Percentiles rank a stretch among this genome's conserved stretches.
phyloP scores from a whole-genome alignment of 2,113 vertebrate genomes.

The Microcebus murinus region DNA sequence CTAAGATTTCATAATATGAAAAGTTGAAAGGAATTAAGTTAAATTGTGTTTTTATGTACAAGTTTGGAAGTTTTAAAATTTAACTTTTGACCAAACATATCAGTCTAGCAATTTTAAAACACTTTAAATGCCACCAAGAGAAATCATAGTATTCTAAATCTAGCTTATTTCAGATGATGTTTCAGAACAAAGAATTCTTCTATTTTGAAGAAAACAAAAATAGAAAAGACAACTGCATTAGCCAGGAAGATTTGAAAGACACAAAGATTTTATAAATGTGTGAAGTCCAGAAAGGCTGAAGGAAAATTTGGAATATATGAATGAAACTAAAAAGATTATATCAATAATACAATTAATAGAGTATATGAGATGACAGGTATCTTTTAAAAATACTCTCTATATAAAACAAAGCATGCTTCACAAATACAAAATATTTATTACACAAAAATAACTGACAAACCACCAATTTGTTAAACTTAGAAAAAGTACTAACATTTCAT shows the following conservation, averaged over 20 bases:
- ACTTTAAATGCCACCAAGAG: background rate
- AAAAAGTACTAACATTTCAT: constrained; percentile 62
- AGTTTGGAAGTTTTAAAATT: constrained; percentile 21
- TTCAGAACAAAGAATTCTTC: constrained; percentile 20
- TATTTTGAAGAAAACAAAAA: constrained; percentile 25
- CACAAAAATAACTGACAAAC: constrained; percentile 64
- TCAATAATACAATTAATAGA: constrained; percentile 8
- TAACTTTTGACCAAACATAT: background rate
- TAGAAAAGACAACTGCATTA: constrained; percentile 57
- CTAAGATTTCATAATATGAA: constrained; percentile 48
- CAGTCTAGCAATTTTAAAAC: background rate
- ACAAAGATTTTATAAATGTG: constrained; percentile 59
- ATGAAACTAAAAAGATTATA: constrained; percentile 29
- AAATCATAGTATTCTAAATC: constrained; percentile 2
- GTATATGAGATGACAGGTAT: background rate
- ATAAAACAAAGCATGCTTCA: constrained; percentile 75
- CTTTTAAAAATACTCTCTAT: constrained; percentile 62
- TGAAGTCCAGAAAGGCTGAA: constrained; percentile 30
- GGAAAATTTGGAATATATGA: constrained; percentile 29
- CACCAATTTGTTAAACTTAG: constrained; percentile 59
- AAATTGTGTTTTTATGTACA: constrained; percentile 37
- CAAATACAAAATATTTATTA: constrained; percentile 73
- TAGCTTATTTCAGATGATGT: background rate
- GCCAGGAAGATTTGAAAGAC: constrained; percentile 38
- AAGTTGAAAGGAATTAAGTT: constrained; percentile 1